Conservation (phyloP, 2,888 invertebrate species). For the Melinopterus prodromus region DNA sequence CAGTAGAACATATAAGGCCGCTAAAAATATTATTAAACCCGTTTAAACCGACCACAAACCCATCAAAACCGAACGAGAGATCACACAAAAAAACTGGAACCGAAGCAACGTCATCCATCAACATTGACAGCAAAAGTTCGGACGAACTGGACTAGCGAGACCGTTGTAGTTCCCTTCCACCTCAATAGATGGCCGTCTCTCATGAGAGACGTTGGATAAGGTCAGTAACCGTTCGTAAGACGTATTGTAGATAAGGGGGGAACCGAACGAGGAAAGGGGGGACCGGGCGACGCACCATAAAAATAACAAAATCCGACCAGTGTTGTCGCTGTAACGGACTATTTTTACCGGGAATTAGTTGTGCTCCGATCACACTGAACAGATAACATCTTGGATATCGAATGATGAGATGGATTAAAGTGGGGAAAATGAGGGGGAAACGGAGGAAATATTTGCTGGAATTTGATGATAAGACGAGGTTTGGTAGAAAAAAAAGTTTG, state of each 20-base stretch:
- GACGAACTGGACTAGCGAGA: neutral
- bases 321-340: conserved; percentile 57
- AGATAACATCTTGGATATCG: neutral
- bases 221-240: conserved; percentile 20
- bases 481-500: too few relatives aligned
- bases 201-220: conserved; percentile 17
- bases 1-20: too few relatives aligned
- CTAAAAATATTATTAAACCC: too few relatives aligned
- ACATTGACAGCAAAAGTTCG: neutral
- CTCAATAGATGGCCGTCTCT: conserved; percentile 18
- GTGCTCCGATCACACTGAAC: neutral
- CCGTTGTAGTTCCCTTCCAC: conserved; percentile 8
- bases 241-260: conserved; percentile 12
- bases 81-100: neutral
- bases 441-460: neutral
- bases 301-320: conserved; percentile 60
- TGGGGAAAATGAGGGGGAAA: neutral
- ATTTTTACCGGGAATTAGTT: conserved; percentile 59
- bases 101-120: neutral
- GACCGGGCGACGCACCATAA: conserved; percentile 55
- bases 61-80: too few relatives aligned
- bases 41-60: too few relatives aligned
- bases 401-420: neutral
- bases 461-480: neutral
- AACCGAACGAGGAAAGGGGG: neutral